Conservation (phyloP, 2,797 vertebrate genomes). For the Limnodromus scolopaceus region DNA sequence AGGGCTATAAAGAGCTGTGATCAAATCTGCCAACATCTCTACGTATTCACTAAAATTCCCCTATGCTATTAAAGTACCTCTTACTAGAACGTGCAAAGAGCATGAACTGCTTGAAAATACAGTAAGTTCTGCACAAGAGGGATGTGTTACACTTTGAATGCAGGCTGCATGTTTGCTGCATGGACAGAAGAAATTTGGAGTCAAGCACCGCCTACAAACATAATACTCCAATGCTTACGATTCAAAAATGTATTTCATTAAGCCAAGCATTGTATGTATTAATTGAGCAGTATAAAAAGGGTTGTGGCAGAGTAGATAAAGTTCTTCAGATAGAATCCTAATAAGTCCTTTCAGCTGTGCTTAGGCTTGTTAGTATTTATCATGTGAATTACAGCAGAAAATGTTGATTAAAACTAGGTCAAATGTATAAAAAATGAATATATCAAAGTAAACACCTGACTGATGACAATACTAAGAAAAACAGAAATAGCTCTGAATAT, state of each 20-base stretch:
- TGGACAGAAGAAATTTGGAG: neutral
- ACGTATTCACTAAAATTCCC: neutral
- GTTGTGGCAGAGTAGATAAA: neutral
- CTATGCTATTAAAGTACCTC: neutral
- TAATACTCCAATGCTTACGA: neutral
- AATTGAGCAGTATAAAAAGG: neutral
- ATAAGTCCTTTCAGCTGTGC: conserved; percentile 12
- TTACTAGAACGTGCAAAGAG: neutral
- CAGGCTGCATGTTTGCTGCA: neutral
- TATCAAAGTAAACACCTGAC: conserved; percentile 9
- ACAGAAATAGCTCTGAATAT: neutral
- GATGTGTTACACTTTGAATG: neutral
- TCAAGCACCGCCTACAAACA: neutral
- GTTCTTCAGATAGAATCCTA: conserved; percentile 26
- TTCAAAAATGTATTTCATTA: neutral
- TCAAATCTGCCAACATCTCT: neutral
- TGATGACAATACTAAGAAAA: conserved; percentile 13
- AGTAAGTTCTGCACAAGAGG: neutral
- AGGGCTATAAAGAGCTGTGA: neutral
- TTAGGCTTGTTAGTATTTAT: conserved; percentile 31
- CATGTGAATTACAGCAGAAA: conserved; percentile 55
- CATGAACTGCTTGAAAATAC: neutral
- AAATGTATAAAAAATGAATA: conserved; percentile 62
- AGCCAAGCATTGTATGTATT: neutral
- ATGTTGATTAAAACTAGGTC: conserved; percentile 69